phyloP scores from a whole-genome alignment of 2,888 invertebrate species.

The Melanostoma mellinum region DNA sequence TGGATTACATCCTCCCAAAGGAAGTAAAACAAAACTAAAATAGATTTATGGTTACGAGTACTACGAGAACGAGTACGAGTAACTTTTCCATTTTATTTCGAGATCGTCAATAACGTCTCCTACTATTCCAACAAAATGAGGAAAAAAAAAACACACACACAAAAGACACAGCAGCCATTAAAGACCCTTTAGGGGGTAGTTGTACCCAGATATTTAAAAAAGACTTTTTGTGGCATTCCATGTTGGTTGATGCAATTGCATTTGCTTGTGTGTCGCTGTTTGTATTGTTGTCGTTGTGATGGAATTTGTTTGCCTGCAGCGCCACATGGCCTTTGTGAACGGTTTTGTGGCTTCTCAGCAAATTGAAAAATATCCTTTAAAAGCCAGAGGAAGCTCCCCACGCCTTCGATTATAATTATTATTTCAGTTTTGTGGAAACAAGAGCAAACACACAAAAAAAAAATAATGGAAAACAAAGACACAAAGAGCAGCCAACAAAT shows the following conservation, averaged over 20 bases:
- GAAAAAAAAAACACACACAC: slow-evolving; percentile 1
- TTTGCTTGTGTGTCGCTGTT: slow-evolving; percentile 23
- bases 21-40: not conserved
- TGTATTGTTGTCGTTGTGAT: slow-evolving; percentile 14
- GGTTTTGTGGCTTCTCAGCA: slow-evolving; percentile 43
- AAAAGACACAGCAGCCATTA: slow-evolving; percentile 45
- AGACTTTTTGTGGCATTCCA: slow-evolving; percentile 53
- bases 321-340: slow-evolving; percentile 34
- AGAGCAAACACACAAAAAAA: slow-evolving; percentile 5
- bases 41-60: too few species aligned
- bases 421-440: slow-evolving; percentile 56
- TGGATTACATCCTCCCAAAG: slow-evolving; percentile 27
- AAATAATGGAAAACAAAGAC: not conserved
- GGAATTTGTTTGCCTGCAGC: slow-evolving; percentile 11
- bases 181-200: slow-evolving; percentile 59
- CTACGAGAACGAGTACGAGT: too few species aligned
- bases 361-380: slow-evolving; percentile 66
- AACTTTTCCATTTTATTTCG: too few species aligned
- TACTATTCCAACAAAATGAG: too few species aligned
- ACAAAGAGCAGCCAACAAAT: slow-evolving; percentile 4
- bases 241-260: slow-evolving; percentile 48
- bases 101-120: too few species aligned
- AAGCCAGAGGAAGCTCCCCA: slow-evolving; percentile 17
- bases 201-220: slow-evolving; percentile 50
- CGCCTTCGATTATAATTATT: slow-evolving; percentile 65